Base-by-base conservation (phyloP, 2,113 vertebrate genomes). In the Epinephelus moara region DNA sequence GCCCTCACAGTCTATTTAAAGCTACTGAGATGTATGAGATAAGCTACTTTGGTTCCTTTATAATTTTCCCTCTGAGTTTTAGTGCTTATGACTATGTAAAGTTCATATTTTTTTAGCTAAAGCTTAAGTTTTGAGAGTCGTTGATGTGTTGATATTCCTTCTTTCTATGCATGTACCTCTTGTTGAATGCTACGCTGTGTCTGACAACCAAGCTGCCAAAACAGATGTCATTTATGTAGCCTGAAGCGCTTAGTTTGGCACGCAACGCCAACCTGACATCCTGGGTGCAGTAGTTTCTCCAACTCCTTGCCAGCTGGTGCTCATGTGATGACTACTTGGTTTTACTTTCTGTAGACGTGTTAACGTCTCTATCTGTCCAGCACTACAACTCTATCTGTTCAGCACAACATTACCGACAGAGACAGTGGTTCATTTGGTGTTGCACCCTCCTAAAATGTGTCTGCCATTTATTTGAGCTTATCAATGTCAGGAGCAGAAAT, bases 1-100 rank as follows among this genome's bases (percentile, higher is more conserved):
- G 61, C 33, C 45, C 59, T 25, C 55, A 14, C 30, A 40, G 68
- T 60, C 55, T 86, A 80, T 82, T 85, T 81, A 84, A 85, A 90
- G 80, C 80, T 68, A 17, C 82, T 53, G 75, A 74, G 64, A 80
- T 75, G 52, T 60, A 75, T 27, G 57, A 49, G 42, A 75, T 75
- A 68, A 71, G 53, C 55, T 70, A 2, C 64, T 74, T 75, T 77
- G 57, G 15, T 27, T 50, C n/a, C 17, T 30, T 63, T 59, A 4
- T 42, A 1, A 52, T 27, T 47, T 56, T 33, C 25, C 21, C 7
- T 69, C n/a, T 50, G 10, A 8, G 45, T 52, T 45, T 64, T 33
- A 78, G n/a, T 72, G 23, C 42, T 62, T 68, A 4, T 18, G 57
- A 25, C 30, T 66, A 42, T 17, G 15, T 64, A n/a, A 18, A 57